These are phyloP conservation scores for Trogon melanurus DNA, from an alignment of 2,113 vertebrate species.

Conservation along the genomic window DNA sequence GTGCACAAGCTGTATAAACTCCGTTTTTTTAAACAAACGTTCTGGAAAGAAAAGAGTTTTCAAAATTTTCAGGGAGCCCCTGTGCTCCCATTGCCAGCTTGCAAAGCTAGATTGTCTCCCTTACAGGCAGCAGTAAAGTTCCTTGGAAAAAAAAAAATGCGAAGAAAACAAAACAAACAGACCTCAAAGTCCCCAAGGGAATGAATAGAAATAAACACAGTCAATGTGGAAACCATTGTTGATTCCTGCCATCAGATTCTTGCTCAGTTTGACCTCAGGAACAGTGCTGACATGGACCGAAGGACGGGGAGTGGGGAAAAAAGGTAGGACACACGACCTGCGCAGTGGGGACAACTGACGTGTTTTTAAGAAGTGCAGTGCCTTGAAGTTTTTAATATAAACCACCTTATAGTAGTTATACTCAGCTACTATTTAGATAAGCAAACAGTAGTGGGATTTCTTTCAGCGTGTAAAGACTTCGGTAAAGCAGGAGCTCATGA, in stretches of 20 bases:
- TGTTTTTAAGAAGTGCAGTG: neutral
- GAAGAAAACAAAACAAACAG: conserved; percentile 50
- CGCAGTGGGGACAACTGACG: neutral
- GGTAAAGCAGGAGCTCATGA: neutral
- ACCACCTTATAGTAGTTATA: neutral
- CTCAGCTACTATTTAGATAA: neutral
- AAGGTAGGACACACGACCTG: neutral
- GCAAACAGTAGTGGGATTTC: neutral
- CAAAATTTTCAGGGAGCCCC: neutral
- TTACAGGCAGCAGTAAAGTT: conserved; percentile 9
- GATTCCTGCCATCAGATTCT: conserved; percentile 49
- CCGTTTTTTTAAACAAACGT: neutral
- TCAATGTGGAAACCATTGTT: conserved; percentile 42
- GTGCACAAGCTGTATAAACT: neutral
- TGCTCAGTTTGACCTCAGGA: conserved; percentile 16
- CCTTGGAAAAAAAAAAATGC: conserved; percentile 51
- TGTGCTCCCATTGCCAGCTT: neutral
- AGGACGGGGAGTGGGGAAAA: conserved; percentile 7
- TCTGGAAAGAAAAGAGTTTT: neutral
- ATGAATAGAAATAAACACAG: conserved; percentile 55
- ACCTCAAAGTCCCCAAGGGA: conserved; percentile 35
- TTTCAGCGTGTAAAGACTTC: neutral
- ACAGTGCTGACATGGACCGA: conserved; percentile 9
- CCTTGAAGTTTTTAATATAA: neutral
- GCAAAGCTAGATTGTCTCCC: neutral